phyloP scores from a whole-genome alignment of 2,888 invertebrate genomes.

The Limnephilus auricula region DNA sequence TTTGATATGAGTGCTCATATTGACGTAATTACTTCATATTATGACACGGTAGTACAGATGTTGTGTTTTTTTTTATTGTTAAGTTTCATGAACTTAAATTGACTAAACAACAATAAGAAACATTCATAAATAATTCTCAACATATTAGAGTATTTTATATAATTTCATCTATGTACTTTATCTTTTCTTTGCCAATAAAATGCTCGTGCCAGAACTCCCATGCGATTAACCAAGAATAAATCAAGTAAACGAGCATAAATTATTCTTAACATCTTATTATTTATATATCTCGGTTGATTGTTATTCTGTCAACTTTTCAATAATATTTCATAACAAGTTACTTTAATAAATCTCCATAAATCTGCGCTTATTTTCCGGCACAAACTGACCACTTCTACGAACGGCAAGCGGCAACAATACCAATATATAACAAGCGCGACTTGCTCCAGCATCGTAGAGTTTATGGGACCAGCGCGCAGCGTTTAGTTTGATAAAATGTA shows the following conservation, averaged over 20 bases:
- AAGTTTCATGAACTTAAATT: not conserved
- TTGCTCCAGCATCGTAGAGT: not conserved
- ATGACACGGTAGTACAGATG: not conserved
- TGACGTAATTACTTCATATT: no score
- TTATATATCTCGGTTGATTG: not conserved
- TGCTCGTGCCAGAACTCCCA: not conserved
- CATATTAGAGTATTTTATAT: no score
- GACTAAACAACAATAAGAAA: not conserved
- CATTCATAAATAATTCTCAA: not conserved
- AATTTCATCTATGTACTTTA: not conserved
- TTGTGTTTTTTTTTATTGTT: not conserved
- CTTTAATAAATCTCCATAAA: not conserved
- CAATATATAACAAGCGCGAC: not conserved
- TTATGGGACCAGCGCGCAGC: not conserved
- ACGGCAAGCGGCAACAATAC: not conserved
- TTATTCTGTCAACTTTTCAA: not conserved
- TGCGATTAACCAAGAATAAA: not conserved
- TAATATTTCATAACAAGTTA: not conserved
- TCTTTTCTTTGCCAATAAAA: not conserved
- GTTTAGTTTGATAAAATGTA: conserved; percentile 22
- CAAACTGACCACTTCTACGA: not conserved
- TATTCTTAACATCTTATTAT: not conserved
- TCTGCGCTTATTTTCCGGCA: not conserved
- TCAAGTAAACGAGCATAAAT: not conserved
- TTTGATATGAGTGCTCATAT: no score